Base-by-base conservation (phyloP, 2,888 invertebrate species). In the Hetaerina titia region DNA sequence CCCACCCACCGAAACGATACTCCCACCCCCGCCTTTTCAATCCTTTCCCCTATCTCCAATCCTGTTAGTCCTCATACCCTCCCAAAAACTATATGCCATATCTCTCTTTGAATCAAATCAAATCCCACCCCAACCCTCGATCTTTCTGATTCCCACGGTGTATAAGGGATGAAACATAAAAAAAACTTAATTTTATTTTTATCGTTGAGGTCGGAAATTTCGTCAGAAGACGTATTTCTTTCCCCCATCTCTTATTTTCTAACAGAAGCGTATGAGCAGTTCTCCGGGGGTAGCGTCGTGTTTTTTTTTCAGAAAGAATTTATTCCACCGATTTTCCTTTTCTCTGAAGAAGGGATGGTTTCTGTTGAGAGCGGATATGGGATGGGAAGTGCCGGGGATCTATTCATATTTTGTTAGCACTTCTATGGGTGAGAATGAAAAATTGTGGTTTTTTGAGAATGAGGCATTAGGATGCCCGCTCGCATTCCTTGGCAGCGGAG, bases 41-140 rank as follows among this genome's bases (percentile, higher is more conserved):
- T n/a, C 81, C 81, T 31, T 81, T 31, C 81, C 22, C 69, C 69
- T 69, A 81, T 1, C 81, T 31, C 81, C 81, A 81, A 81, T 81
- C 81, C 81, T 81, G 81, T 81, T 81, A 81, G 81, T 81, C 81
- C 25, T 9, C 81, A 15, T 8, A 5, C 81, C 31, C 81, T 81
- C 60, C 60, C 60, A 81, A 81, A 31, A 81, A 81, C 81, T 81
- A 81, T 81, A 81, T 13, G 31, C 81, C 81, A 81, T 81, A 81
- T 81, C 31, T 81, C 81, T 31, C 81, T 81, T 81, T 81, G 81
- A 81, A 81, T 81, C 81, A 31, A 31, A 81, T 81, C 81, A 31
- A 25, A 81, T 81, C 81, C 81, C 1, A 2, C 17, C 60, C 60
- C 60, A 4, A 31, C 31, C 81, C 31, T 4, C 45, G 45, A 45